Conservation (phyloP, 2,888 invertebrate species). For the Smittia aterrima region DNA sequence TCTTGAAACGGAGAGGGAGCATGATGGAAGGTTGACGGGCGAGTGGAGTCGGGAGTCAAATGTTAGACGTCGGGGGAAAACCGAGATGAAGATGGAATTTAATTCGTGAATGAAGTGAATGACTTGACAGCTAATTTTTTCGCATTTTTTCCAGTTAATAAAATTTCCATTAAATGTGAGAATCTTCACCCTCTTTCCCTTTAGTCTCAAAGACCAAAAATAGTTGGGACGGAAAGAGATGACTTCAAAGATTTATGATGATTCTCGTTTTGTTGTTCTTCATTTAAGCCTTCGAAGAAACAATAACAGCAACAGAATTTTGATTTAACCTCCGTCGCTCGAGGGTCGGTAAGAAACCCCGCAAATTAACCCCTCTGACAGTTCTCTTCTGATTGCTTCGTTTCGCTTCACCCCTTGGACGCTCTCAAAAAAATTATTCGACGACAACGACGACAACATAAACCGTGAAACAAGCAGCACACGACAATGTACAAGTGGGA, state of each 20-base stretch:
- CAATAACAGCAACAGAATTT: not conserved
- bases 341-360: not conserved
- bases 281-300: not conserved
- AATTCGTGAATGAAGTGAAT: too few relatives aligned
- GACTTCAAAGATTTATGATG: not conserved
- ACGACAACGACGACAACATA: not conserved
- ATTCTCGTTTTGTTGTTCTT: conserved; percentile 15
- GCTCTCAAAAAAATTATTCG: conserved; percentile 10
- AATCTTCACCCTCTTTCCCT: too few relatives aligned
- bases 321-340: not conserved
- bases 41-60: too few relatives aligned
- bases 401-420: not conserved
- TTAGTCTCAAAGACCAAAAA: too few relatives aligned
- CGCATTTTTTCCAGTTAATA: too few relatives aligned
- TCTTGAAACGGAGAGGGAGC: too few relatives aligned
- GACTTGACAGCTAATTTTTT: too few relatives aligned
- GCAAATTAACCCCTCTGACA: conserved; percentile 3
- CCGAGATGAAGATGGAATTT: too few relatives aligned
- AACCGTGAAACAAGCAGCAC: not conserved
- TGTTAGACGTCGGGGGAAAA: too few relatives aligned
- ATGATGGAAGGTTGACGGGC: too few relatives aligned
- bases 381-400: not conserved
- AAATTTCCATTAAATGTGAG: too few relatives aligned
- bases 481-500: conserved; percentile 50
- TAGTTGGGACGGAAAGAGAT: too few relatives aligned